A percentile compares a stretch with the other conserved stretches of the same genome.
Conservation (phyloP, 2,888 invertebrate genomes). For the Oithona nana region DNA sequence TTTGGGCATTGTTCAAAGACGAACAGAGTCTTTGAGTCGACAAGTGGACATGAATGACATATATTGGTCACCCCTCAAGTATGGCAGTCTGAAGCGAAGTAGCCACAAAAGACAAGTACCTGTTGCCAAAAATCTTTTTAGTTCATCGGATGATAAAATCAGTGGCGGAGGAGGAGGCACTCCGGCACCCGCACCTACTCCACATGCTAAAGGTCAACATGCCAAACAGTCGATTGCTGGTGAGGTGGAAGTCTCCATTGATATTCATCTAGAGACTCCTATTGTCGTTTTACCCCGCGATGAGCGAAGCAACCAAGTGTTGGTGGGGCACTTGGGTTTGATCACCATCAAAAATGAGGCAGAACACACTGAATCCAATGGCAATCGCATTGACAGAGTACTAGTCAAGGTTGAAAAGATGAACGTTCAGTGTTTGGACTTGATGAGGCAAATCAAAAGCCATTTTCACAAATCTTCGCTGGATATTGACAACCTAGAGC, state of each 20-base stretch:
- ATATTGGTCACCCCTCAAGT: background rate
- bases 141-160: background rate
- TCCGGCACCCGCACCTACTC: slow-evolving; percentile 12
- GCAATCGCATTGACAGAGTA: background rate
- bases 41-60: background rate
- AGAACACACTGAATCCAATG: background rate
- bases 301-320: slow-evolving; percentile 54
- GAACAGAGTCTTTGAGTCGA: slow-evolving; percentile 5
- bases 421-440: slow-evolving; percentile 4
- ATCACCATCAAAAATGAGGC: slow-evolving; percentile 38
- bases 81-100: background rate
- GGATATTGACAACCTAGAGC: background rate
- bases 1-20: slow-evolving; percentile 41
- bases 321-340: slow-evolving; percentile 78
- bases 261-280: slow-evolving; percentile 69
- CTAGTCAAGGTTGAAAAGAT: slow-evolving; percentile 3
- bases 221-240: background rate
- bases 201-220: background rate
- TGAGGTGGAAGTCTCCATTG: slow-evolving; percentile 29
- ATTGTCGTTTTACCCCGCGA: slow-evolving; percentile 69
- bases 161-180: background rate
- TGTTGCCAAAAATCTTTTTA: too few relatives aligned
- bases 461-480: background rate
- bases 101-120: background rate
- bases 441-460: background rate